Percentiles rank a stretch among this genome's conserved stretches.
phyloP scores from a whole-genome alignment of 2,797 vertebrate genomes.

The Anomalospiza imberbis region DNA sequence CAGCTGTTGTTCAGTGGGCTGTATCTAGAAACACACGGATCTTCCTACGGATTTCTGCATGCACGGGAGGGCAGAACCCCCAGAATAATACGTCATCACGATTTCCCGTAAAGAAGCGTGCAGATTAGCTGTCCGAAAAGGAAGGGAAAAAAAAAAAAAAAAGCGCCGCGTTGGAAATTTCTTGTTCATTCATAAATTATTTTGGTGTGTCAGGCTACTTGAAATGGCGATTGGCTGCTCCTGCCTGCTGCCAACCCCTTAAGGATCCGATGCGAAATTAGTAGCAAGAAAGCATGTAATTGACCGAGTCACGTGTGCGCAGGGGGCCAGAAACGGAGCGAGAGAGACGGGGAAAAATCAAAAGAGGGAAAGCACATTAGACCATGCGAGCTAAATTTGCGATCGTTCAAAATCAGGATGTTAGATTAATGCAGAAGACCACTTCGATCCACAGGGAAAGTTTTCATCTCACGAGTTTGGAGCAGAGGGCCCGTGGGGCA shows the following conservation, averaged over 20 bases:
- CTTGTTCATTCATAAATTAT: constrained; percentile 82
- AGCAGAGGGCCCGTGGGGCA: constrained; percentile 94
- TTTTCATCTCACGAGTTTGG: constrained; percentile 92
- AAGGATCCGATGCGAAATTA: constrained; percentile 81
- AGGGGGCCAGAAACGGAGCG: constrained; percentile 80
- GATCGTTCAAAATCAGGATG: constrained; percentile 92
- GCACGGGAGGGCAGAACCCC: constrained; percentile 4
- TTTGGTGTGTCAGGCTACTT: constrained; percentile 74
- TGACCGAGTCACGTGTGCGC: constrained; percentile 94
- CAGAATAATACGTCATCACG: constrained; percentile 50
- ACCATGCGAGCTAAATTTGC: constrained; percentile 94
- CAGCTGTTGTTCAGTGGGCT: neutral
- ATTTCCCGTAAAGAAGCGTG: constrained; percentile 66
- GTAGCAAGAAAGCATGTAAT: constrained; percentile 92
- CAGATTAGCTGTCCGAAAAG: constrained; percentile 58
- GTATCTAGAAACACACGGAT: neutral
- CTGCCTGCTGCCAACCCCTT: constrained; percentile 74
- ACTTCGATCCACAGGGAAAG: constrained; percentile 88
- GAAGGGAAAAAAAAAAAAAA: neutral
- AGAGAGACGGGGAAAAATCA: constrained; percentile 81
- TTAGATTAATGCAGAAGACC: constrained; percentile 91
- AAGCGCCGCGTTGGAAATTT: constrained; percentile 57
- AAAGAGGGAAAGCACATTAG: constrained; percentile 92
- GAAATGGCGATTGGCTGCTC: constrained; percentile 81
- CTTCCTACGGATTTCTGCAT: neutral